Conservation (phyloP, 2,797 vertebrate species). For the Linurgus olivaceus region DNA sequence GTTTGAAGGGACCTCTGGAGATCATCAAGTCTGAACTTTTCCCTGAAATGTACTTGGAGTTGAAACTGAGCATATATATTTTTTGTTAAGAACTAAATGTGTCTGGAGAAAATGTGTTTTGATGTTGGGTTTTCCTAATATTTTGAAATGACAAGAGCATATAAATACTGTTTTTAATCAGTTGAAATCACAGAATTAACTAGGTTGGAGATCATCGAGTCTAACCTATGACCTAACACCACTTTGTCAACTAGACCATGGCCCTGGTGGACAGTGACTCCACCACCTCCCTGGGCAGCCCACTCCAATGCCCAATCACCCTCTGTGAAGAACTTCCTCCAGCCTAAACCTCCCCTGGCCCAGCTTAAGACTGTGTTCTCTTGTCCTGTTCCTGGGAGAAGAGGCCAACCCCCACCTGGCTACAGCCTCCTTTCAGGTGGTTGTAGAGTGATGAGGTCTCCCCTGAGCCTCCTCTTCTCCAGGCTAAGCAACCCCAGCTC, state of each 20-base stretch:
- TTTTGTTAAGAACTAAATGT: neutral
- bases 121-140: neutral
- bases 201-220: neutral
- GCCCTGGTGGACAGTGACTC: neutral
- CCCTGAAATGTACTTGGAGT: neutral
- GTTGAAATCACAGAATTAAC: neutral
- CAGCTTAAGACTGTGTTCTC: neutral
- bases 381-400: neutral
- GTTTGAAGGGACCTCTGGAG: neutral
- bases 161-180: neutral
- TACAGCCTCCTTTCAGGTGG: neutral
- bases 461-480: neutral
- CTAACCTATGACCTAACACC: neutral
- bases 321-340: neutral
- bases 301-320: neutral
- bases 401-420: fast-evolving
- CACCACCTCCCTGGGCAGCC: neutral
- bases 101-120: neutral
- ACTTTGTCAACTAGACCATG: neutral
- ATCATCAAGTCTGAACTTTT: neutral
- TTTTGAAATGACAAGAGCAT: neutral
- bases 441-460: neutral
- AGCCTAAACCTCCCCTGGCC: fast-evolving
- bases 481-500: neutral
- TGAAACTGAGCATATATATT: neutral